Evolutionary conservation across 2,888 invertebrate species (phyloP), one percentile per base, ranked within the genome.

Genomic region (Lasioglossum calceatum): DNA sequence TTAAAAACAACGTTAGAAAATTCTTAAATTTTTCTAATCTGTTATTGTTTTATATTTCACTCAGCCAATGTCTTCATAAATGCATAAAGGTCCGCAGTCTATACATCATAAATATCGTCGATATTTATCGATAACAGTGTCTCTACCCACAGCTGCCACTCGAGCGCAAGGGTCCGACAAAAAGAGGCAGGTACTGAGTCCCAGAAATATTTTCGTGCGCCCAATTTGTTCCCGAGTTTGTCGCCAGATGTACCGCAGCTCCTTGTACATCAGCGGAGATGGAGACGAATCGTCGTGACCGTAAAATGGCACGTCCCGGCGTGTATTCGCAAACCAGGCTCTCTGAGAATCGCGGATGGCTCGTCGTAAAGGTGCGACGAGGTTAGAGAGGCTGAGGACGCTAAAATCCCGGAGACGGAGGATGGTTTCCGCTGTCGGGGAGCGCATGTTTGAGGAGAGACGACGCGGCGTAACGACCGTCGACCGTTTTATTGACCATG

Each of bases 401-500:
- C 78, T 73, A 81, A 77, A 84, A 81, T 84, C 79, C 73, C 73
- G n/a, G 16, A 39, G 80, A 36, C 7, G 82, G 71, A 16, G 72
- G 39, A 70, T 23, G 8, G 82, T 85, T 80, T 82, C 70, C 81
- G 73, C 54, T 19, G 36, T 32, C 3, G 32, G 36, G 4, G 16
- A 67, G 39, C 23, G 39, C 23, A 10, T 91, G 84, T 90, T 91
- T 91, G 90, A 87, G 81, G 82, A 91, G 80, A 74, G 79, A 82
- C 88, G 85, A 70, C 23, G 16, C 32, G 85, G 73, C 76, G 90
- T 89, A 91, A 90, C 90, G 89, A 39, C 72, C 76, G 71, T 47
- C 72, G 81, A 76, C 79, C 80, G 91, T 90, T 90, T 90, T 91
- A 91, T 90, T 90, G 89, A 80, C 82, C 85, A 79, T 87, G 87